Evolutionary conservation across 2,113 vertebrate species (phyloP).

Genomic region (Cricetomys ansorgei): DNA sequence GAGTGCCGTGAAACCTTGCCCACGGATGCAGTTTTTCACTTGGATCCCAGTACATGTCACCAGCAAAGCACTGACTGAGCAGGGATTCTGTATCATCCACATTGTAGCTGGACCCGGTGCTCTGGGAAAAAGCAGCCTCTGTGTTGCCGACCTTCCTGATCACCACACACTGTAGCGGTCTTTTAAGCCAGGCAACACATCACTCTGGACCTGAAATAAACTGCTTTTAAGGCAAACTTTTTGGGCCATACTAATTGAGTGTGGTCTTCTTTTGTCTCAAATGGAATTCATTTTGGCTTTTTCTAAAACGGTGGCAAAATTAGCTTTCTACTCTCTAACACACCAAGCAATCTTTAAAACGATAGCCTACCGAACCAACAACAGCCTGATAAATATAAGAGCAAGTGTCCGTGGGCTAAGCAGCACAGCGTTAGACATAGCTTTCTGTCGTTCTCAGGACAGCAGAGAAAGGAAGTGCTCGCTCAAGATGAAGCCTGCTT

Average conservation of each 20-base stretch:
- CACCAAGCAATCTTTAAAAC: neutral
- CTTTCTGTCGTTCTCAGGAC: neutral
- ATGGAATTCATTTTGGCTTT: neutral
- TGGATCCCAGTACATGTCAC: neutral
- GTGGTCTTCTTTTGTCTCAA: neutral
- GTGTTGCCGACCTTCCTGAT: neutral
- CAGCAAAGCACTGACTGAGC: neutral
- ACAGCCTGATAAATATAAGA: neutral
- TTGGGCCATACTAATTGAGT: neutral
- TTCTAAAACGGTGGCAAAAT: constrained; percentile 7
- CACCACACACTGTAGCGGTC: neutral
- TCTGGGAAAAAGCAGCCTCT: neutral
- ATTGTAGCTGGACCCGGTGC: neutral
- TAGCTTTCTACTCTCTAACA: constrained; percentile 34
- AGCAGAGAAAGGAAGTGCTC: neutral
- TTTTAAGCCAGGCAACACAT: neutral
- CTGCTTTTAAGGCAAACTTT: neutral
- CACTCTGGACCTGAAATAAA: neutral
- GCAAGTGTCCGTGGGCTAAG: neutral
- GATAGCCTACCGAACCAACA: neutral
- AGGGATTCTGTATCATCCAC: neutral
- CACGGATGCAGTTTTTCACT: neutral
- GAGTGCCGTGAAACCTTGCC: neutral
- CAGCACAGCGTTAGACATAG: neutral
- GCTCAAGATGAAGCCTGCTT: neutral